phyloP scores from a whole-genome alignment of 2,797 vertebrate species.

The Xerus rutilus region DNA sequence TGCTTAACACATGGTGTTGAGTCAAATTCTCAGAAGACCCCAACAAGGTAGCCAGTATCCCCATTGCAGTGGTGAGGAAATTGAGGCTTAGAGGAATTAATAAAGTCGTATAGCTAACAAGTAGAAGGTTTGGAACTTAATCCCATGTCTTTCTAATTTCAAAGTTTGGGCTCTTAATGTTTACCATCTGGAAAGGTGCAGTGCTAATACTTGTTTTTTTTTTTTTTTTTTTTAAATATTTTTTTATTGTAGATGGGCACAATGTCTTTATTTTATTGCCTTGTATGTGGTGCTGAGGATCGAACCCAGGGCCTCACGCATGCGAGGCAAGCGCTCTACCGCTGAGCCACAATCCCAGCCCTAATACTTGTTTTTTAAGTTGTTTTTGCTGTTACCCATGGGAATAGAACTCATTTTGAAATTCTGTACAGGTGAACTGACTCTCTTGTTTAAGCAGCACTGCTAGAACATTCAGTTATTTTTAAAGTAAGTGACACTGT shows the following conservation, averaged over 20 bases:
- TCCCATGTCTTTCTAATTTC: neutral
- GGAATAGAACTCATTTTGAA: neutral
- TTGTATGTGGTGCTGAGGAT: too few species aligned
- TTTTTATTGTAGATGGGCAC: too few species aligned
- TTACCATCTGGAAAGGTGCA: neutral
- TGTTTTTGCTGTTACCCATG: neutral
- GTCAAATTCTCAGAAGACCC: neutral
- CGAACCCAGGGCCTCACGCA: too few species aligned
- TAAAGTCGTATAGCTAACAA: neutral
- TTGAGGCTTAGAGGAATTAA: neutral
- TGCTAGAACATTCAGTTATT: neutral
- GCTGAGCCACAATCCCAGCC: too few species aligned
- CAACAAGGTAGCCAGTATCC: neutral
- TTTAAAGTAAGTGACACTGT: neutral
- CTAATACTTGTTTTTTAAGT: neutral
- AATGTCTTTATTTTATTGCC: too few species aligned
- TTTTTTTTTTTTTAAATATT: too few species aligned
- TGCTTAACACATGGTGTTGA: neutral
- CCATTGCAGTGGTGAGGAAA: neutral
- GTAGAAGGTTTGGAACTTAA: neutral
- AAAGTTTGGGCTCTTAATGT: neutral
- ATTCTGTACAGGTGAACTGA: neutral
- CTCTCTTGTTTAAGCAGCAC: slow-evolving; percentile 5
- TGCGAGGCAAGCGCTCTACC: too few species aligned
- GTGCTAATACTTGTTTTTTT: neutral